Evolutionary conservation across 2,888 invertebrate genomes (phyloP), one percentile per base, ranked within the genome.

Genomic region (Spicauda simplicius): DNA sequence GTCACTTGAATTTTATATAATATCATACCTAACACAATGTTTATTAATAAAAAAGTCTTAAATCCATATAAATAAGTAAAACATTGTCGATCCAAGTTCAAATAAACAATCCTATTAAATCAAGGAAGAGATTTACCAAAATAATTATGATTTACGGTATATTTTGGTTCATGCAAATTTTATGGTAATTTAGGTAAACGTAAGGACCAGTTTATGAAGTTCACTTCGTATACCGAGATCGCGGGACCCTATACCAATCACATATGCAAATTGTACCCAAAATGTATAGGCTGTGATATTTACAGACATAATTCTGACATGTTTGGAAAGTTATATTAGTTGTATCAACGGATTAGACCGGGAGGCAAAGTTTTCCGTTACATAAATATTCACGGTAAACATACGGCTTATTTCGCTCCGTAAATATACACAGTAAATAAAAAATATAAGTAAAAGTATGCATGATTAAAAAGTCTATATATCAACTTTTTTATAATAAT

Each of bases 151-250:
- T 59, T 59, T 50, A 59, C 19, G 50, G 16, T 48, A 16, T 59
- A 65, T 57, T 53, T 58, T 65, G 45, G 41, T 59, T 58, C 53
- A 65, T 65, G 65, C 53, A 65, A 65, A 65, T 65, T 59, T 65
- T 25, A 65, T 65, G 58, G 30, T 65, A 65, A 65, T 53, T 41
- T 18, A 6, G 11, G 18, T 53, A 54, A 58, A 59, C 65, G 59
- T 30, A 50, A 53, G 65, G 58, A 58, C 59, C 59, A 59, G 25
- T 65, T 65, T 41, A 16, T 20, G 57, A 65, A 55, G 48, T 55
- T 48, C 30, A 66, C 14, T 45, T 33, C 59, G 48, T 7, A n/a
- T 25, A 50, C 19, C 60, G 45, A 48, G 41, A 65, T 54, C 45
- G 45, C 19, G 41, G 48, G 18, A 11, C 30, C 59, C 53, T 54